Evolutionary conservation across 2,888 invertebrate genomes (phyloP).

Genomic region (Hedya salicella): DNA sequence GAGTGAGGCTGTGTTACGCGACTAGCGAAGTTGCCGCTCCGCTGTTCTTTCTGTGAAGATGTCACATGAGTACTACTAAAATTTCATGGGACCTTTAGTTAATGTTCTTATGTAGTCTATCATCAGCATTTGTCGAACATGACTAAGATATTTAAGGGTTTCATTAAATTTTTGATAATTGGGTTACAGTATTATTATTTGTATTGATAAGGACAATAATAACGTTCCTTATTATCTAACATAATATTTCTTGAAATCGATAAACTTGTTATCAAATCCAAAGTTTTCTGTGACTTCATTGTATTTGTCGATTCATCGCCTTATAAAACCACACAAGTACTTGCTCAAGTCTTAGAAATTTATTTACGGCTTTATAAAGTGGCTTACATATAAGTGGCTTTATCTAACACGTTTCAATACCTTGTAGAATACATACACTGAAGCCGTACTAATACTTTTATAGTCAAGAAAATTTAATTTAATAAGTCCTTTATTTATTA

Average conservation of each 20-base stretch:
- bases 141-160: too few relatives aligned
- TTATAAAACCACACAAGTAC: constrained; percentile 16
- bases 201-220: too few relatives aligned
- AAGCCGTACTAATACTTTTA: constrained; percentile 31
- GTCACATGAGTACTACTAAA: too few relatives aligned
- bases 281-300: not conserved
- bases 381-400: constrained; percentile 31
- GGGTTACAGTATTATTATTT: too few relatives aligned
- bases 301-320: constrained; percentile 5
- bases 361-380: constrained; percentile 12
- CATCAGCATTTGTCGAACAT: too few relatives aligned
- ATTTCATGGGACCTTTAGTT: too few relatives aligned
- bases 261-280: constrained; percentile 18
- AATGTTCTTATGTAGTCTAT: too few relatives aligned
- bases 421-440: constrained; percentile 18
- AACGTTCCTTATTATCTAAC: not conserved
- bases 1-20: too few relatives aligned
- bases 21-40: too few relatives aligned
- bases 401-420: constrained; percentile 15
- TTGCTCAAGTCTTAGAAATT: not conserved
- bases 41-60: too few relatives aligned
- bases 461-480: constrained; percentile 17
- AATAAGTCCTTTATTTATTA: constrained; percentile 17
- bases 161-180: too few relatives aligned
- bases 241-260: constrained; percentile 19